Percentiles rank a stretch among this genome's conserved stretches.
These are phyloP conservation scores for Ciconia maguari DNA, from an alignment of 2,113 vertebrate species.

Conservation along the genomic window DNA sequence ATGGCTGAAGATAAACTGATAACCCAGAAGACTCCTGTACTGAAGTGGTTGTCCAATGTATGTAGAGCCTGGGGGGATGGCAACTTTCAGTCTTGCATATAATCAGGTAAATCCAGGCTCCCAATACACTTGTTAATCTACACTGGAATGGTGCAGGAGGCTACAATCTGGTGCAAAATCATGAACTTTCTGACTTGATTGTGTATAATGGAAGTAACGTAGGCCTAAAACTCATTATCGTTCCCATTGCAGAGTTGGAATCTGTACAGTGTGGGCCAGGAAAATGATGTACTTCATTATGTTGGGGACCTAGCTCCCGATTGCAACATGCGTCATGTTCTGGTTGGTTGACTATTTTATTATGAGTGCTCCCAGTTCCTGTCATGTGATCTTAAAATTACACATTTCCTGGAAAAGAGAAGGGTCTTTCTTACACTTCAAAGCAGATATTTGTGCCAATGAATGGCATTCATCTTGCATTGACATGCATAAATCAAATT, in stretches of 20 bases:
- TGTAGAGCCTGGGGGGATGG: neutral
- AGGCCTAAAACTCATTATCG: neutral
- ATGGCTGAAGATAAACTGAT: neutral
- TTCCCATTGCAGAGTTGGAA: neutral
- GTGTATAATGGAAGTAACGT: neutral
- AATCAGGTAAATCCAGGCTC: neutral
- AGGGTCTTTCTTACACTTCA: neutral
- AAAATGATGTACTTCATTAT: neutral
- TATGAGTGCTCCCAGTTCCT: neutral
- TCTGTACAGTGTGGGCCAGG: neutral
- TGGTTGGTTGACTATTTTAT: neutral
- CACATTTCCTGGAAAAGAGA: neutral
- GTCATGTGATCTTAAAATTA: neutral
- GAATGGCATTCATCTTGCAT: neutral
- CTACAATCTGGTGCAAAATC: neutral
- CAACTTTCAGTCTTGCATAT: neutral
- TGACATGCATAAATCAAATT: neutral
- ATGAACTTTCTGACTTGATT: neutral
- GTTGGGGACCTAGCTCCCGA: neutral
- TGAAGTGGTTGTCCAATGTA: neutral
- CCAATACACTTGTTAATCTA: neutral
- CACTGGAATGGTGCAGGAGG: neutral
- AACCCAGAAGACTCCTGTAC: neutral
- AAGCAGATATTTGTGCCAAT: neutral
- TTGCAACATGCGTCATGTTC: fast-evolving